Evolutionary conservation across 2,797 vertebrate species (phyloP).

Genomic region (Protonibea diacanthus): DNA sequence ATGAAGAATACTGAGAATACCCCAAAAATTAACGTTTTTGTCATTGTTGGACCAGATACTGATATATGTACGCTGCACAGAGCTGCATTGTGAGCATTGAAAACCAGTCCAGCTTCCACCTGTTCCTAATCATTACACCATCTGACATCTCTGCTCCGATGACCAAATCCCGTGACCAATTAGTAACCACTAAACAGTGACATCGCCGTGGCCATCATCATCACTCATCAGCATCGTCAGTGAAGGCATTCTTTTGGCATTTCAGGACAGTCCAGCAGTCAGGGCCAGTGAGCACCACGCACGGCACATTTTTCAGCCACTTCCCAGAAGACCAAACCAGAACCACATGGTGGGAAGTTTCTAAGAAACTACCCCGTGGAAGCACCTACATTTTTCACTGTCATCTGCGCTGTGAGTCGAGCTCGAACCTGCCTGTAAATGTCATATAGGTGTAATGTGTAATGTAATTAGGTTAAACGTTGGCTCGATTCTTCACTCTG

Average conservation of each 20-base stretch:
- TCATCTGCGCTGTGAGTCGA: constrained; percentile 7
- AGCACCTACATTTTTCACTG: constrained; percentile 50
- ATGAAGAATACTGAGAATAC: too few species aligned
- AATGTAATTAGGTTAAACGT: constrained; percentile 11
- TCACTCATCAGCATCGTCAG: constrained; percentile 16
- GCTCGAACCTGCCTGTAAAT: constrained; percentile 19
- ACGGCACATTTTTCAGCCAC: constrained; percentile 29
- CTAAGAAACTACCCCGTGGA: constrained; percentile 35
- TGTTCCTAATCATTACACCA: constrained; percentile 38
- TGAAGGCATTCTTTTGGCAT: constrained; percentile 18
- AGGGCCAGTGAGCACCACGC: constrained; percentile 7
- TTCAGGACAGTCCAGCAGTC: constrained; percentile 14
- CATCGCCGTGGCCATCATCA: constrained; percentile 15
- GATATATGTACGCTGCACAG: too few species aligned
- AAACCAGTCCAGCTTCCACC: constrained; percentile 24
- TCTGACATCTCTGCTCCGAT: constrained; percentile 12
- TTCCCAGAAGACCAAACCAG: constrained; percentile 68
- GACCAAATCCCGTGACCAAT: constrained; percentile 23
- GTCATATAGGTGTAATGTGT: constrained; percentile 1
- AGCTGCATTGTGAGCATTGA: neutral
- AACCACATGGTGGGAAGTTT: constrained; percentile 67
- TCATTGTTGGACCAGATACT: too few species aligned
- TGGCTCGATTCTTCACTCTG: neutral
- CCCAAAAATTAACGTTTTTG: too few species aligned
- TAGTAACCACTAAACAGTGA: neutral